phyloP scores from a whole-genome alignment of 2,888 invertebrate species.

The Zygogramma bicolorata region DNA sequence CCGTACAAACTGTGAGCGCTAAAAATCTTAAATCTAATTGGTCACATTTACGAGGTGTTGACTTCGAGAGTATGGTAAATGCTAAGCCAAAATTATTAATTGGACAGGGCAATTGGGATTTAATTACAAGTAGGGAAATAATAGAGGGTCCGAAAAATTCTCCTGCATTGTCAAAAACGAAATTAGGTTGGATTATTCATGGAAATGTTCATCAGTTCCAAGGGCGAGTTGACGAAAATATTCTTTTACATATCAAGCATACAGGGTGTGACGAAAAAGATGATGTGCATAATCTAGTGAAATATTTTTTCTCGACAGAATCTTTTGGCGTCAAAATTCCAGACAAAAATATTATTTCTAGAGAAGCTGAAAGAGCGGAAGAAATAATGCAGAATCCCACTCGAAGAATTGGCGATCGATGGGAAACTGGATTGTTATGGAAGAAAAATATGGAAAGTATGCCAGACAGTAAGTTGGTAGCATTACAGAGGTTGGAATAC shows the following conservation, averaged over 20 bases:
- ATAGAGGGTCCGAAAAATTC: background rate
- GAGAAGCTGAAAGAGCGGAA: background rate
- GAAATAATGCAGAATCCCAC: background rate
- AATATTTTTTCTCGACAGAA: no score
- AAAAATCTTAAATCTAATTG: background rate
- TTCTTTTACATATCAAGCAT: no score
- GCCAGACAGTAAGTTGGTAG: no score
- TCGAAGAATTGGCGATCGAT: background rate
- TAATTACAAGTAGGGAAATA: background rate
- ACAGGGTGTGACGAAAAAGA: background rate
- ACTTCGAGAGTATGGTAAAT: background rate
- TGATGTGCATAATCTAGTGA: background rate
- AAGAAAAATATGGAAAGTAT: no score
- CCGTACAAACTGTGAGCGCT: background rate
- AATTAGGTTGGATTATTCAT: conserved; percentile 10
- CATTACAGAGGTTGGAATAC: no score
- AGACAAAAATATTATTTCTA: no score
- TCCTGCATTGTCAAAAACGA: background rate
- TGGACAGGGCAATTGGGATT: background rate
- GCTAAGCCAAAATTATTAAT: background rate
- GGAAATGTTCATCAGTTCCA: background rate
- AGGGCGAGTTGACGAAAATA: background rate
- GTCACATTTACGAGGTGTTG: background rate
- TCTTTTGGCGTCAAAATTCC: no score
- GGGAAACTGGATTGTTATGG: background rate